phyloP scores from a whole-genome alignment of 2,113 vertebrate species.

The Petrocephalus zakoni region DNA sequence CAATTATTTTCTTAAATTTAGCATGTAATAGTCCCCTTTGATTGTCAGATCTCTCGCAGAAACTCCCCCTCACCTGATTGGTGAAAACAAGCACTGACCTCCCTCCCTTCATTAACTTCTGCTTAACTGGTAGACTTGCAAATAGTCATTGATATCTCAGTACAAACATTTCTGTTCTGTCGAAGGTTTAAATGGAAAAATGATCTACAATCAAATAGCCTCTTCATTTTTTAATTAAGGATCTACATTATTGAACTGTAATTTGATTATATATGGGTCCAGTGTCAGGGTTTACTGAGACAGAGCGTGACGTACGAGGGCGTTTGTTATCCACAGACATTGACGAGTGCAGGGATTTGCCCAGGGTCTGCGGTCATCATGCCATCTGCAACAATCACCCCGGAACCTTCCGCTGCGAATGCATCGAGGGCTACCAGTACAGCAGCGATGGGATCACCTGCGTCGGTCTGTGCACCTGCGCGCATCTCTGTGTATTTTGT shows the following conservation, averaged over 20 bases:
- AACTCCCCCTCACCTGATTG: background rate
- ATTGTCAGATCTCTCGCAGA: background rate
- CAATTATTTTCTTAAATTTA: background rate
- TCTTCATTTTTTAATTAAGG: background rate
- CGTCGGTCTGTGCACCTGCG: conserved; percentile 63
- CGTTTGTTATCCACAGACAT: conserved; percentile 62
- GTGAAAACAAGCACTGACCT: background rate
- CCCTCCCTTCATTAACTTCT: background rate
- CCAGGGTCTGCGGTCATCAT: conserved; percentile 65
- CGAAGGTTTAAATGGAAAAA: background rate
- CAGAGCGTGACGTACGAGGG: background rate
- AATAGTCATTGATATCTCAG: background rate
- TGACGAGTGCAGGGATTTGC: conserved; percentile 77
- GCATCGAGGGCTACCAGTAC: conserved; percentile 76
- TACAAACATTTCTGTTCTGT: background rate
- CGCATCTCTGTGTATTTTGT: background rate
- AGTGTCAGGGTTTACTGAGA: background rate
- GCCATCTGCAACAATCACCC: conserved; percentile 84
- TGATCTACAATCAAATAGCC: background rate
- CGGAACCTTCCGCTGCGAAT: conserved; percentile 88
- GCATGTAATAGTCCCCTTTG: background rate
- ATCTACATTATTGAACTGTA: background rate
- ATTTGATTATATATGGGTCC: background rate
- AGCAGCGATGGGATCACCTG: conserved; percentile 68
- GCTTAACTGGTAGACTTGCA: background rate